Base-by-base conservation (phyloP, 2,797 vertebrate genomes). In the Chaunax sp. region DNA sequence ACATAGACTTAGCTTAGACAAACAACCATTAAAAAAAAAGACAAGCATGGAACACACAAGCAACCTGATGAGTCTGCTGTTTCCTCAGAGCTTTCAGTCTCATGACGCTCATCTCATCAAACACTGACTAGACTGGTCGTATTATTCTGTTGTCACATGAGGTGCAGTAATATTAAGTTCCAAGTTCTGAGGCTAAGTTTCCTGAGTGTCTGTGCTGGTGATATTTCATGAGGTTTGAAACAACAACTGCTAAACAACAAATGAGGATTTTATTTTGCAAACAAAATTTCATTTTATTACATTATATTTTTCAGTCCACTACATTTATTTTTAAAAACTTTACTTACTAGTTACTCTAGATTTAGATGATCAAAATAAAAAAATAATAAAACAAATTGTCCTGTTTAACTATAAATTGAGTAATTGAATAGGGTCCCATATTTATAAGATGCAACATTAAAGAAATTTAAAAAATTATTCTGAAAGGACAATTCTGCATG, bases 71-170 rank as follows among this genome's bases (percentile, higher is more conserved):
- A 78, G 23, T 69, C 40, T n/a, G 77, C 73, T 41, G 18, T 72
- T 78, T 56, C 62, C 35, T 65, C 60, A n/a, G 23, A 50, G 55
- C 10, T 23, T 50, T 60, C 26, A 26, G 56, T 38, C 49, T 74
- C 66, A 83, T 43, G 66, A 75, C 68, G 43, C 33, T 53, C 40
- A 25, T 30, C 43, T 64, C 43, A 19, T 64, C 43, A 19, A 65
- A 69, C 33, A 13, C 65, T 22, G 40, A 69, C 64, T 4, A 55
- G 50, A 64, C 60, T 28, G 67, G 50, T 81, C 66, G 22, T 64
- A 37, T 57, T 57, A n/a, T 61, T 41, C 46, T 61, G 54, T 28
- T 44, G 60, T 83, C 84, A 88, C 81, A 84, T 84, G 81, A 78
- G 55, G 25, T 43, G 43, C 16, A 55, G 52, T 76, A 71, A 80